Evolutionary conservation across 1,140 invertebrate genomes (phyloP).

Genomic region (Drosophila saltans): DNA sequence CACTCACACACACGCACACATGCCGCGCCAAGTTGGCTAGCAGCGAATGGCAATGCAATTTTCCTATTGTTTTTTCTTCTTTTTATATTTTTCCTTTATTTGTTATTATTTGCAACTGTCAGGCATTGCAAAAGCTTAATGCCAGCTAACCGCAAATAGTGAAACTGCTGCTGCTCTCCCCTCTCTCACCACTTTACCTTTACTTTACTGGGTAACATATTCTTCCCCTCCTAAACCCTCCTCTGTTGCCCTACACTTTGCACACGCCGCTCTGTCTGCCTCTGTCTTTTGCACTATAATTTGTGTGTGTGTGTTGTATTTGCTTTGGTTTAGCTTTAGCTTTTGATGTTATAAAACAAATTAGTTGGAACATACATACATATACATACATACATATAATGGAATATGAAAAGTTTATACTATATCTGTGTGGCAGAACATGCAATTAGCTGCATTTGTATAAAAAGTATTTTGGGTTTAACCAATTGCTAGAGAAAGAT

Average conservation of each 20-base stretch:
- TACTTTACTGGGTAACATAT: not conserved
- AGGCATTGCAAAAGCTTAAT: constrained; percentile 73
- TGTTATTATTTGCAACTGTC: constrained; percentile 56
- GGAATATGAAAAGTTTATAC: constrained; percentile 61
- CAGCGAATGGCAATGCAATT: constrained; percentile 52
- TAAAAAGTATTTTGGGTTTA: constrained; percentile 40
- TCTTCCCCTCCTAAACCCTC: not conserved
- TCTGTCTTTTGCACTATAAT: constrained; percentile 67
- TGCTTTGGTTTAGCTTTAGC: constrained; percentile 51
- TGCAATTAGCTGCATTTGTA: constrained; percentile 70
- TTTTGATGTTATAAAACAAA: constrained; percentile 78
- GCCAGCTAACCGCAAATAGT: constrained; percentile 63
- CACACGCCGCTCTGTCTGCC: constrained; percentile 75
- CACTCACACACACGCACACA: constrained; percentile 15
- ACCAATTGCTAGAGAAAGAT: constrained; percentile 21
- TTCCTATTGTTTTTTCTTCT: constrained; percentile 19
- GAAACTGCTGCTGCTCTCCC: not conserved
- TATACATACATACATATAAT: constrained; percentile 32
- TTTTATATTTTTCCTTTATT: constrained; percentile 12
- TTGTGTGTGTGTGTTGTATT: constrained; percentile 54
- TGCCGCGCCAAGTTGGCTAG: constrained; percentile 76
- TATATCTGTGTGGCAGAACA: constrained; percentile 38
- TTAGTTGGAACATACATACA: constrained; percentile 60
- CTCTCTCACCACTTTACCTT: not conserved
- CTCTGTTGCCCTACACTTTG: constrained; percentile 49